A percentile compares a stretch with the other conserved stretches of the same genome.
Evolutionary conservation across 2,888 invertebrate species (phyloP).

Genomic region (Drosophila engyochracea): DNA sequence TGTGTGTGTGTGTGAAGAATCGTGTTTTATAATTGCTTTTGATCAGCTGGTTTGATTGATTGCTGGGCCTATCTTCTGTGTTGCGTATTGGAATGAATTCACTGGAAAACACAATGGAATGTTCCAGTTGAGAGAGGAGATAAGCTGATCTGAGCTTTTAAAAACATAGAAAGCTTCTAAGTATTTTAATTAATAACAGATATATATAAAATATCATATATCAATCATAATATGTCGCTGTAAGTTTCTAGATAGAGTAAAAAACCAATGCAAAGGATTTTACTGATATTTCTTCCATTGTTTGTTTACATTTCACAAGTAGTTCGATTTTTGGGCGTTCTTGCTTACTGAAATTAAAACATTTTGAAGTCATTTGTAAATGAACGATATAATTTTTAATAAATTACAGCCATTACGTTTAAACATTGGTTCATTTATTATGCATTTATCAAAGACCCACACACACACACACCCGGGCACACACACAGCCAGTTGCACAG

Average conservation of each 20-base stretch:
- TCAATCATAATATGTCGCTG: no score
- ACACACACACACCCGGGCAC: not conserved
- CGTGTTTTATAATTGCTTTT: not conserved
- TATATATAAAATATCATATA: no score
- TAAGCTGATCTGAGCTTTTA: not conserved
- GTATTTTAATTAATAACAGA: not conserved
- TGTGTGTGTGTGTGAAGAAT: not conserved
- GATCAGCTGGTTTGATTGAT: not conserved
- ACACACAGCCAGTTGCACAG: slow-evolving; percentile 2
- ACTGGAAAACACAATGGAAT: not conserved
- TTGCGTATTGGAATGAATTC: not conserved
- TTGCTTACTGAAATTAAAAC: not conserved
- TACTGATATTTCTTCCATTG: not conserved
- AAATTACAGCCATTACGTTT: slow-evolving; percentile 5
- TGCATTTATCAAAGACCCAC: slow-evolving; percentile 3
- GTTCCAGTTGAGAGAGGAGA: not conserved
- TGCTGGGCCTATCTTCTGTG: not conserved
- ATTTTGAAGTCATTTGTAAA: not conserved
- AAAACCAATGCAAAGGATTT: not conserved
- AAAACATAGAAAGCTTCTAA: not conserved
- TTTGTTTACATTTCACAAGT: not conserved
- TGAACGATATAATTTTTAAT: not conserved
- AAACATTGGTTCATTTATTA: slow-evolving; percentile 11
- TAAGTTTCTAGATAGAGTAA: not conserved
- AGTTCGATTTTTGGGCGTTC: not conserved